These are phyloP conservation scores for Heliconius hortense DNA, from an alignment of 2,888 invertebrate species.

Conservation along the genomic window DNA sequence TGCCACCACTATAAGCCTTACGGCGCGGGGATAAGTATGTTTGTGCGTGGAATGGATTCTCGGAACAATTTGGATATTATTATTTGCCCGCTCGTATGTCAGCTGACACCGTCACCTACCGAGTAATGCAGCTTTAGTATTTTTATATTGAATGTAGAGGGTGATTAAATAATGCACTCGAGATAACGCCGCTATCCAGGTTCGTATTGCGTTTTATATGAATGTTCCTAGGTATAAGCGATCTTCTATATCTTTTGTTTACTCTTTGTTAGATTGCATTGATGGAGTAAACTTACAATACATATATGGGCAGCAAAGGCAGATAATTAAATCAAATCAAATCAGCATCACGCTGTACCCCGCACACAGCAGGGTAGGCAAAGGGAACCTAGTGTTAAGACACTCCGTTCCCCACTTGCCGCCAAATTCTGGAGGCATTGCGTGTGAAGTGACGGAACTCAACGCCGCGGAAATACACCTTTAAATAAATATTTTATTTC, in stretches of 20 bases:
- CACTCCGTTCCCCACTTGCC: too few relatives aligned
- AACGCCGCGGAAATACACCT: too few relatives aligned
- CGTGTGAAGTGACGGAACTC: too few relatives aligned
- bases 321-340: too few relatives aligned
- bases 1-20: conserved; percentile 38
- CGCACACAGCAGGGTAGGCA: too few relatives aligned
- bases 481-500: too few relatives aligned
- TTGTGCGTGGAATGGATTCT: conserved; percentile 13
- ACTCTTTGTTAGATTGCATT: neutral
- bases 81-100: conserved; percentile 38
- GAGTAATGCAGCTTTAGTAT: conserved; percentile 27
- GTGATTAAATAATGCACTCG: conserved; percentile 26
- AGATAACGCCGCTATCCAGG: neutral
- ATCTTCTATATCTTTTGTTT: neutral
- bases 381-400: too few relatives aligned
- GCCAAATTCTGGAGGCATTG: too few relatives aligned
- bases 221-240: neutral
- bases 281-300: neutral
- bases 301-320: too few relatives aligned
- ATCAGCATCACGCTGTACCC: too few relatives aligned
- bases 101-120: conserved; percentile 44
- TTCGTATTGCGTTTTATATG: neutral
- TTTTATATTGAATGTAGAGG: conserved; percentile 34
- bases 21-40: conserved; percentile 29
- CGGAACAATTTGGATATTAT: conserved; percentile 35